Conservation (phyloP, 2,797 vertebrate genomes). For the Melanotaenia trifasciata region DNA sequence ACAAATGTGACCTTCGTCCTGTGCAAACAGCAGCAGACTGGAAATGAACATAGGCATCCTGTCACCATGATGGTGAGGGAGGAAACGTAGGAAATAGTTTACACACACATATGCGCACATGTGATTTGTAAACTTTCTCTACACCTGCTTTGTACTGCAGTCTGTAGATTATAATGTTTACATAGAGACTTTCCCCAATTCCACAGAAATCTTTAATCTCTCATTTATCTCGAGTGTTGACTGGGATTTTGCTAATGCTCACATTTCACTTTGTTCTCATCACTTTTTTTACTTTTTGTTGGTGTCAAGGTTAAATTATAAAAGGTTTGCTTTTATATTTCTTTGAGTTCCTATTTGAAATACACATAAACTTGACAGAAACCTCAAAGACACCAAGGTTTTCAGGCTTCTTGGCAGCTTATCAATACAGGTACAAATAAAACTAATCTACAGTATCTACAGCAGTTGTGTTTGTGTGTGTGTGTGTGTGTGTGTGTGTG, state of each 20-base stretch:
- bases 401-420: no score
- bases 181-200: background rate
- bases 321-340: background rate
- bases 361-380: background rate
- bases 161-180: slow-evolving; percentile 25
- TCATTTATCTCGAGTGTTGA: background rate
- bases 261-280: background rate
- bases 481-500: background rate
- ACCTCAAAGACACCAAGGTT: no score
- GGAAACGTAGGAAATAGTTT: slow-evolving; percentile 78
- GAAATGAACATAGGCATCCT: slow-evolving; percentile 78
- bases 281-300: background rate
- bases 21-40: slow-evolving; percentile 58
- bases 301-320: no score
- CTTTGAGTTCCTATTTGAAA: background rate
- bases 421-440: no score
- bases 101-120: slow-evolving; percentile 24
- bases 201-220: background rate
- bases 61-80: slow-evolving; percentile 69
- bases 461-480: no score
- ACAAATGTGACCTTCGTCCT: slow-evolving; percentile 71
- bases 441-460: no score
- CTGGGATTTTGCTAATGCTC: slow-evolving; percentile 5
- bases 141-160: slow-evolving; percentile 70
- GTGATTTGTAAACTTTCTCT: slow-evolving; percentile 33